These are phyloP conservation scores for Leuciscus idus DNA, from an alignment of 2,113 vertebrate species.

Conservation along the genomic window DNA sequence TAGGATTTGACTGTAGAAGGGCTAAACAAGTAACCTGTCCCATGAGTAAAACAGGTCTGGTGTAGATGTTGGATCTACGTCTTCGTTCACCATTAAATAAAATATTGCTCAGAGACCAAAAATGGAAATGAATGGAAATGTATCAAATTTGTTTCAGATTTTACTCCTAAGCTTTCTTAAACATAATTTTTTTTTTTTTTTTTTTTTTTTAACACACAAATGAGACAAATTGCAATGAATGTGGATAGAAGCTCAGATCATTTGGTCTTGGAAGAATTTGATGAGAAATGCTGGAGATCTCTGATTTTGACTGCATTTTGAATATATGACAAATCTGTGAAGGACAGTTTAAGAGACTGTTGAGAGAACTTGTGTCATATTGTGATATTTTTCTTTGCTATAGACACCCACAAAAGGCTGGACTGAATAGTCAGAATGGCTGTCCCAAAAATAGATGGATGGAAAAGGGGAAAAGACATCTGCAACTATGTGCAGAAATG, in stretches of 20 bases:
- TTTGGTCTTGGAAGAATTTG: not conserved
- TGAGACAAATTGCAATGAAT: not conserved
- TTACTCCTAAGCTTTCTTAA: not conserved
- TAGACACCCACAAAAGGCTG: too few relatives aligned
- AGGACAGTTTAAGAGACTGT: not conserved
- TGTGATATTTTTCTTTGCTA: not conserved
- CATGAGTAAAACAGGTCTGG: not conserved
- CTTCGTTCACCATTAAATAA: too few relatives aligned
- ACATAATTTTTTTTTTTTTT: too few relatives aligned
- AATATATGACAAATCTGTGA: not conserved
- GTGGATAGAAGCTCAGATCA: not conserved
- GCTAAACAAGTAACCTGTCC: not conserved
- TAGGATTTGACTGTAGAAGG: too few relatives aligned
- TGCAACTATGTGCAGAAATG: constrained; percentile 59
- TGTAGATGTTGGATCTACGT: not conserved
- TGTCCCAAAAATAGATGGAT: constrained; percentile 52
- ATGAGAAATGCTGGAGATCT: not conserved
- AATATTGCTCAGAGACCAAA: too few relatives aligned
- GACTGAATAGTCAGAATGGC: not conserved
- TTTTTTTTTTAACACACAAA: not conserved
- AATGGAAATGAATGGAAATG: not conserved
- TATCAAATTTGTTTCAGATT: not conserved
- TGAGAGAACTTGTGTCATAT: not conserved
- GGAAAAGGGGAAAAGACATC: constrained; percentile 56
- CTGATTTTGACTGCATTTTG: not conserved